Percentiles rank a stretch among this genome's conserved stretches.
phyloP scores from a whole-genome alignment of 1,140 invertebrate species.

The Xylocopa sonorina region DNA sequence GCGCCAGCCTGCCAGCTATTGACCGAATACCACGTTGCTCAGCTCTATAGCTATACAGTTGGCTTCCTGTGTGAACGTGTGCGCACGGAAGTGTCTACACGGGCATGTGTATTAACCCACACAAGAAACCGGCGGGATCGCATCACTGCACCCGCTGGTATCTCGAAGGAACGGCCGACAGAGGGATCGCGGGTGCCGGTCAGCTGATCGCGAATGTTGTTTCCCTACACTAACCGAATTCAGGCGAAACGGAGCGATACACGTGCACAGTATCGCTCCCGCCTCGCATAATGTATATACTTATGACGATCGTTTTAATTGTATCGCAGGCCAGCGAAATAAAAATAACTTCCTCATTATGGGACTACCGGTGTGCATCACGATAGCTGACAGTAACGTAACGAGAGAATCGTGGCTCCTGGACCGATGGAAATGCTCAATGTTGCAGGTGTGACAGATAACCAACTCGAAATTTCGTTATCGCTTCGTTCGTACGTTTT shows the following conservation, averaged over 20 bases:
- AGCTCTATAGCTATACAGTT: constrained; percentile 10
- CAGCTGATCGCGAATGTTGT: constrained; percentile 55
- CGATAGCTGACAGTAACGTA: background rate
- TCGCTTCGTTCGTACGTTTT: background rate
- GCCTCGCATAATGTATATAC: background rate
- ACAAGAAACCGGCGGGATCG: background rate
- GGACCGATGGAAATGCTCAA: background rate
- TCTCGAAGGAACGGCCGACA: background rate
- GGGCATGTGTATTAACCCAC: background rate
- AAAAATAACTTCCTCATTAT: constrained; percentile 60
- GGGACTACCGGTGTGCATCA: constrained; percentile 5
- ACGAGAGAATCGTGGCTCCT: background rate
- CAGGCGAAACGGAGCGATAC: constrained; percentile 5
- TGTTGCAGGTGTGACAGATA: too few species aligned
- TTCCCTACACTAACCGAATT: constrained; percentile 17
- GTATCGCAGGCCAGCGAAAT: constrained; percentile 7
- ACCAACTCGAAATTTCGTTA: background rate
- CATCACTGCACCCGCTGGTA: constrained; percentile 16
- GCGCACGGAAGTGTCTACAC: background rate
- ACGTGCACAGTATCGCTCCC: constrained; percentile 13
- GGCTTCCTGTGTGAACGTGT: background rate
- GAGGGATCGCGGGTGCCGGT: constrained; percentile 34
- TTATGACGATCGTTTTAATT: constrained; percentile 50
- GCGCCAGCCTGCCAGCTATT: constrained; percentile 78
- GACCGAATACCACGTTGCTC: constrained; percentile 73